Conservation (phyloP, 2,797 vertebrate genomes). For the Chelidonichthys spinosus region DNA sequence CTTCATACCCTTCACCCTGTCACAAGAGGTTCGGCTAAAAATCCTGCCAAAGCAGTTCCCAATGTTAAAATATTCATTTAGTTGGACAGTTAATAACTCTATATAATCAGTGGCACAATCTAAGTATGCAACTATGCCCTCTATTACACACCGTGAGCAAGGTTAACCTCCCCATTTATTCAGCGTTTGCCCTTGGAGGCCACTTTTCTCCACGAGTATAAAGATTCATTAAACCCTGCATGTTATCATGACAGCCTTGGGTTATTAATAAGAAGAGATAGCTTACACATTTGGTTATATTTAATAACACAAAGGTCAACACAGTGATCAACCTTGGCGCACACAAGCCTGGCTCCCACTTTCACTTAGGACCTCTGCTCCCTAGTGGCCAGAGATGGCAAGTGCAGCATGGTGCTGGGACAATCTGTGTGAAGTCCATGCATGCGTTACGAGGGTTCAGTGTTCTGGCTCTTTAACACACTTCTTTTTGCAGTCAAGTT, state of each 20-base stretch:
- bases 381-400: conserved; percentile 68
- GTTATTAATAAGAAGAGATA: conserved; percentile 56
- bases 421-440: conserved; percentile 38
- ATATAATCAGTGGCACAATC: conserved; percentile 31
- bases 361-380: conserved; percentile 54
- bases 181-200: conserved; percentile 47
- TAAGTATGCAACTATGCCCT: conserved; percentile 47
- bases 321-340: conserved; percentile 57
- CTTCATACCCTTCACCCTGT: conserved; percentile 21
- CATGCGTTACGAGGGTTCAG: conserved; percentile 1
- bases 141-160: conserved; percentile 51
- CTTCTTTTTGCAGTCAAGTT: not conserved
- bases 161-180: conserved; percentile 56
- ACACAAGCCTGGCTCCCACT: not conserved
- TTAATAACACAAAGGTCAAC: conserved; percentile 72
- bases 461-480: not conserved
- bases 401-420: conserved; percentile 18
- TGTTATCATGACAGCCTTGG: conserved; percentile 42
- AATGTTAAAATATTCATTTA: conserved; percentile 40
- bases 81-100: conserved; percentile 23
- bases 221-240: conserved; percentile 52
- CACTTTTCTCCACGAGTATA: conserved; percentile 55
- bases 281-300: conserved; percentile 63
- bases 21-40: conserved; percentile 33
- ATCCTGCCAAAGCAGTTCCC: conserved; percentile 5